Conservation (phyloP, 2,113 vertebrate species). For the Osmerus mordax region DNA sequence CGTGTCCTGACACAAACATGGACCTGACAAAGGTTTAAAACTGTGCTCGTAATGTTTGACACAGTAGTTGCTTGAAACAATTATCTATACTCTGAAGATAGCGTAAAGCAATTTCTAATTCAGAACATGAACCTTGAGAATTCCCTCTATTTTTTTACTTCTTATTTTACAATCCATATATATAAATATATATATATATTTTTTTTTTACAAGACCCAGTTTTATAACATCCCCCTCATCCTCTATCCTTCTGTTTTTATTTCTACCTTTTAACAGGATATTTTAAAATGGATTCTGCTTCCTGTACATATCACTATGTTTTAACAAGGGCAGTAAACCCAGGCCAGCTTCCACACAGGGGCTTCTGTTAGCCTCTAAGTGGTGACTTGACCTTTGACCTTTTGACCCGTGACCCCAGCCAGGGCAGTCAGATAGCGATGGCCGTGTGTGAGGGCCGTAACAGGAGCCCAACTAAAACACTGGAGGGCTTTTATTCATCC, state of each 20-base stretch:
- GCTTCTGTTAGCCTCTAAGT: slow-evolving; percentile 50
- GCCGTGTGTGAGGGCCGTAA: slow-evolving; percentile 35
- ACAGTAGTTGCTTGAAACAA: background rate
- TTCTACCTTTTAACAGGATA: slow-evolving; percentile 15
- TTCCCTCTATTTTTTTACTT: background rate
- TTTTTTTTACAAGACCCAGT: slow-evolving; percentile 12
- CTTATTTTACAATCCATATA: slow-evolving; percentile 17
- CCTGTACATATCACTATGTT: slow-evolving; percentile 43
- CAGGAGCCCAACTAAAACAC: slow-evolving; percentile 42
- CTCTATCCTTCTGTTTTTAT: slow-evolving; percentile 24
- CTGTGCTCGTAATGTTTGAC: too few relatives aligned
- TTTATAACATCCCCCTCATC: too few relatives aligned
- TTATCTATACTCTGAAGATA: slow-evolving; percentile 2
- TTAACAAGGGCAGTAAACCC: slow-evolving; percentile 54
- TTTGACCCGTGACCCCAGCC: slow-evolving; percentile 40
- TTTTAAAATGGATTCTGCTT: slow-evolving; percentile 33
- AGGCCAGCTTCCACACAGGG: slow-evolving; percentile 32
- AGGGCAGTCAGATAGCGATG: slow-evolving; percentile 38
- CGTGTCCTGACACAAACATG: background rate
- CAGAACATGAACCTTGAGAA: background rate
- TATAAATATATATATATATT: background rate
- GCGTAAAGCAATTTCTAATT: background rate
- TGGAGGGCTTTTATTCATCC: slow-evolving; percentile 45
- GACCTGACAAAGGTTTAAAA: background rate
- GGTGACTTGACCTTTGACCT: slow-evolving; percentile 46